Evolutionary conservation across 2,888 invertebrate species (phyloP).

Genomic region (Microctonus aethiopoides): DNA sequence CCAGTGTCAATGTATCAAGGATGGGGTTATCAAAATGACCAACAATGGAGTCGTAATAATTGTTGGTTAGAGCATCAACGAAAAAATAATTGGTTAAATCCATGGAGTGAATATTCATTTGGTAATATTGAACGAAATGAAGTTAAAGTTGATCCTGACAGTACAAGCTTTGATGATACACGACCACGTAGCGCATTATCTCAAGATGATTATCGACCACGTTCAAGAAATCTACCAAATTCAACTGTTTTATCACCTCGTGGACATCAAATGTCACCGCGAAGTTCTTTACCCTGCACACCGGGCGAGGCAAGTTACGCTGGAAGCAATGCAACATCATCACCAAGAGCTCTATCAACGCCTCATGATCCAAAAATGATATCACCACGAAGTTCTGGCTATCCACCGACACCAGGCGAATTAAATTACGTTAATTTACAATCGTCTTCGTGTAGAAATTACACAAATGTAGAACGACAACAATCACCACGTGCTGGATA

Average conservation of each 20-base stretch:
- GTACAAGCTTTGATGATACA: conserved; percentile 71
- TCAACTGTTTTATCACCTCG: conserved; percentile 56
- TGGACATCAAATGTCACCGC: conserved; percentile 57
- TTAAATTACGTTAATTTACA: conserved; percentile 47
- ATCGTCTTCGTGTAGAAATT: conserved; percentile 51
- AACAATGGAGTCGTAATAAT: conserved; percentile 61
- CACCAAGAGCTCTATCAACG: conserved; percentile 53
- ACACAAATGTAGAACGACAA: conserved; percentile 52
- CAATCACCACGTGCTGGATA: conserved; percentile 52
- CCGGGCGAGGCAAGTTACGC: conserved; percentile 50
- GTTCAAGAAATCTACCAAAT: conserved; percentile 58
- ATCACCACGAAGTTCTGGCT: conserved; percentile 59
- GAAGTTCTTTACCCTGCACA: conserved; percentile 56
- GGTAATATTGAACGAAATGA: conserved; percentile 66
- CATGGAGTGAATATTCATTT: conserved; percentile 63
- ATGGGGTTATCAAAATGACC: conserved; percentile 66
- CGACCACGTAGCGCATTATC: conserved; percentile 60
- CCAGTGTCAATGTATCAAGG: conserved; percentile 68
- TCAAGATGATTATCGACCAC: conserved; percentile 61
- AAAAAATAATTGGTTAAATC: conserved; percentile 64
- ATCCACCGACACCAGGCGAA: conserved; percentile 47
- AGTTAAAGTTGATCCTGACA: conserved; percentile 81
- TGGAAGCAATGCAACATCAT: conserved; percentile 48
- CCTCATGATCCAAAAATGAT: conserved; percentile 56
- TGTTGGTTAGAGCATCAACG: conserved; percentile 62